These are phyloP conservation scores for Alces alces DNA, from an alignment of 2,113 vertebrate genomes.

Conservation along the genomic window DNA sequence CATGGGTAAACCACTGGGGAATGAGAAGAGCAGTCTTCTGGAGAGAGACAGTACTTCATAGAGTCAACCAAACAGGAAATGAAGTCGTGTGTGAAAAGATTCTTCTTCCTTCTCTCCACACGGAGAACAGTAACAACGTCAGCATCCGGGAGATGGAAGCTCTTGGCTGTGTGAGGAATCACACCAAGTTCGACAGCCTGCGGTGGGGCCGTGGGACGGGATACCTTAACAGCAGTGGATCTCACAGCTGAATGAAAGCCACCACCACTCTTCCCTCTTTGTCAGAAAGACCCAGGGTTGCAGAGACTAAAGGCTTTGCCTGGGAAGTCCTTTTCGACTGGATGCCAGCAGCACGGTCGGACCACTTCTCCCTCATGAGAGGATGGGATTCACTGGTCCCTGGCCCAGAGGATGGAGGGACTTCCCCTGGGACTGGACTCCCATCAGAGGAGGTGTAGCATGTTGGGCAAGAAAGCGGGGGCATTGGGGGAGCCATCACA, in stretches of 20 bases:
- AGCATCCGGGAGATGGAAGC: not conserved
- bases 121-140: not conserved
- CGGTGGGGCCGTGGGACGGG: not conserved
- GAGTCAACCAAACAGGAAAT: constrained; percentile 3
- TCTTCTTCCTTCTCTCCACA: constrained; percentile 11
- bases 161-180: not conserved
- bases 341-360: not conserved
- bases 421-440: not conserved
- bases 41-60: not conserved
- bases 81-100: not conserved
- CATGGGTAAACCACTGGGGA: not conserved
- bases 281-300: not conserved
- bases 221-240: not conserved
- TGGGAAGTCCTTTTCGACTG: not conserved
- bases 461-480: not conserved
- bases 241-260: not conserved
- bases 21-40: not conserved
- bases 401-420: not conserved
- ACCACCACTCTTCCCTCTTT: not conserved
- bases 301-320: not conserved
- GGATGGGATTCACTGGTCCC: not conserved
- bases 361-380: not conserved
- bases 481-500: not conserved
- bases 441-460: not conserved
- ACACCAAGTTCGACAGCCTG: not conserved